Percentiles rank a stretch among this genome's conserved stretches.
Conservation (phyloP, 2,797 vertebrate species). For the Falco rusticolus region DNA sequence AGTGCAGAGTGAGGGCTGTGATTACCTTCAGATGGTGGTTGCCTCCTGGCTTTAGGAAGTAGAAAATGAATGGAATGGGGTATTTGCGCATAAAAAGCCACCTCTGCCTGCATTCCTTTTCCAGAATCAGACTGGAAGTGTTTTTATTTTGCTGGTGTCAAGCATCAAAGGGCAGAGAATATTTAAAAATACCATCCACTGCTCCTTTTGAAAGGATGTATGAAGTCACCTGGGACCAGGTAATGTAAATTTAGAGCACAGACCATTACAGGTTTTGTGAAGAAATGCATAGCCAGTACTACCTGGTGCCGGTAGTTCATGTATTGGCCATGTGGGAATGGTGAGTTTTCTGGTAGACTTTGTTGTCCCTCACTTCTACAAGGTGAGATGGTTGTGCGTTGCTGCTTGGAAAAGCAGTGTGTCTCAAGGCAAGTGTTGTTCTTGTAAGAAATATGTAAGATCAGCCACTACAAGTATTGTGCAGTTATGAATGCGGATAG, state of each 20-base stretch:
- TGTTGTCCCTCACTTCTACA: no score
- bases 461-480: neutral
- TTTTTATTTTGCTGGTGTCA: neutral
- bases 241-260: neutral
- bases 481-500: no score
- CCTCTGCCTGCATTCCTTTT: neutral
- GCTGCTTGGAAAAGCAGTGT: neutral
- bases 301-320: fast-evolving
- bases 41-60: neutral
- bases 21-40: neutral
- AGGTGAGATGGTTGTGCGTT: neutral
- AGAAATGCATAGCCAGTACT: neutral
- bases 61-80: neutral
- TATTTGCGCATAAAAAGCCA: neutral
- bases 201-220: neutral
- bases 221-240: neutral
- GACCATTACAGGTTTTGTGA: neutral
- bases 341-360: neutral
- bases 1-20: neutral
- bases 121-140: neutral
- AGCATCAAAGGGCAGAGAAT: neutral
- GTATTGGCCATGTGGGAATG: fast-evolving
- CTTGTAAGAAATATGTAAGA: neutral
- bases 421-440: neutral
- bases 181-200: neutral